Conservation (phyloP, 2,113 vertebrate genomes). For the Pseudopipra pipra region DNA sequence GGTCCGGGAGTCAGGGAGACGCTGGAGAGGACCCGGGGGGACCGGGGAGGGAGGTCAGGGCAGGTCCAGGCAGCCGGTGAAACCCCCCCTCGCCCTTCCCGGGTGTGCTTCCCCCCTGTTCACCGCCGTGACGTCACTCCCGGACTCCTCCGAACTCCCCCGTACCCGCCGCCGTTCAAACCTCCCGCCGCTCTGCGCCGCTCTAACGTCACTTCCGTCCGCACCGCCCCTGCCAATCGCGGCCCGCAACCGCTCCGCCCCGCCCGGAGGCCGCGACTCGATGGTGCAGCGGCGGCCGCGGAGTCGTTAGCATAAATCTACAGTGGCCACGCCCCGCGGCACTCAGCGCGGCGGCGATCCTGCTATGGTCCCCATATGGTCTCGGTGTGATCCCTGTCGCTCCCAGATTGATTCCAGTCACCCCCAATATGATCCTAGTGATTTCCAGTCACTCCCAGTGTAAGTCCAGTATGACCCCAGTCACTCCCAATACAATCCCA, state of each 20-base stretch:
- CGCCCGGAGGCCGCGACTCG: not conserved
- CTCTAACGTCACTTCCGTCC: not conserved
- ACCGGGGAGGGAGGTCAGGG: no score
- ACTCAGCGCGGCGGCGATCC: fast-evolving
- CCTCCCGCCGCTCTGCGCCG: not conserved
- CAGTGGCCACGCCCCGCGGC: not conserved
- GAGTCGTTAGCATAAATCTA: not conserved
- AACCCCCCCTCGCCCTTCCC: no score
- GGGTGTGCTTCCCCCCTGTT: no score
- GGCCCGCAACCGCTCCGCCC: not conserved
- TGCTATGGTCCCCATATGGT: no score
- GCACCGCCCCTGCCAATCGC: not conserved
- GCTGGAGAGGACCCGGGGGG: no score
- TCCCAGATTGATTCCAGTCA: not conserved
- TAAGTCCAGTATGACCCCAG: not conserved
- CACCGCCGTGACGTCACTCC: no score
- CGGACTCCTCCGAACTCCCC: not conserved
- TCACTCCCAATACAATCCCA: not conserved
- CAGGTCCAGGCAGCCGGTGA: no score
- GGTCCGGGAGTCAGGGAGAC: no score
- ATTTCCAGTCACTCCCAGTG: not conserved
- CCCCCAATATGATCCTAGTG: not conserved
- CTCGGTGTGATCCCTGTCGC: no score
- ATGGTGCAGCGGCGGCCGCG: not conserved
- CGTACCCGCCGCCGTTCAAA: not conserved